Evolutionary conservation across 1,140 invertebrate species (phyloP), one percentile per base, ranked within the genome.

Genomic region (Tachypleus tridentatus): DNA sequence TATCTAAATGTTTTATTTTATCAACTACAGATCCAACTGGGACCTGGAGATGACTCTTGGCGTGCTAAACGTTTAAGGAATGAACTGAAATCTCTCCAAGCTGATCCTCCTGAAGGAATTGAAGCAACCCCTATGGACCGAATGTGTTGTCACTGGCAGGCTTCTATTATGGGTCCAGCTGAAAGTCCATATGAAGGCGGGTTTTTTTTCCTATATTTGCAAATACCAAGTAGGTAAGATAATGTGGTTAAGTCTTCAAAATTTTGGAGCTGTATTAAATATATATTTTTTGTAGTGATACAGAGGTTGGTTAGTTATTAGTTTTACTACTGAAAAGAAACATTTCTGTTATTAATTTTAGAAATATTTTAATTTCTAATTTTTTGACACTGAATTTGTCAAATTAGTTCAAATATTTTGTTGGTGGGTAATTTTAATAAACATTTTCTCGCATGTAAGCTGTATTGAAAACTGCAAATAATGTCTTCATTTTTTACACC

Each of bases 181-280:
- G 89, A 88, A 11, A 93, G 89, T 76, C 91, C 91, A 0, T 97
- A 95, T 73, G 90, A 95, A 78, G 93, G 93, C 29, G 95, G 95
- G 47, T 81, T 93, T 52, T 98, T 98, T 79, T 97, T 91, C 77
- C 79, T 98, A 50, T 93, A 93, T 74, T 82, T 97, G 51, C 89
- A 92, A 79, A 87, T 95, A 68, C 86, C 87, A 11, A 82, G 83
- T 68, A 85, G 83, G 84, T 86, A 63, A 70, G 9, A n/a, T 49
- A 11, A 76, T 70, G 60, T 64, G 58, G 51, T 10, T 58, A 48
- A 5, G 6, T 5, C 48, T 49, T 51, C 2, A 29, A 29, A 29
- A 29, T 29, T 29, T 29, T 29, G 29, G 29, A 29, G 29, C 29
- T 29, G 29, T 29, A 29, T 29, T 29, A 29, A 29, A 29, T 29